These are phyloP conservation scores for Octodon degus DNA, from an alignment of 2,113 vertebrate species.

Conservation along the genomic window DNA sequence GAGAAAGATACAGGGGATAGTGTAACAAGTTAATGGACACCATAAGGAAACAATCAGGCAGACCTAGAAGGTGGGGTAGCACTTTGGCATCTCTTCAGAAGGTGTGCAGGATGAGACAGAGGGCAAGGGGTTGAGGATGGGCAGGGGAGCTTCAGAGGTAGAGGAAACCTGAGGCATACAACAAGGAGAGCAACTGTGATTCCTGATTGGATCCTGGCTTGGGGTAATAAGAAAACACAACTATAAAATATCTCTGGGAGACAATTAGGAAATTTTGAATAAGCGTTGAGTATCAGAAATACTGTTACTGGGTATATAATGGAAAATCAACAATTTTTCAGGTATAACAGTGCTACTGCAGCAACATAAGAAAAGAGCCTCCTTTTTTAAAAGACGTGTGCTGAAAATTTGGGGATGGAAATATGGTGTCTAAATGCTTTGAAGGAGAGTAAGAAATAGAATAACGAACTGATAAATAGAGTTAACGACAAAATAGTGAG, in stretches of 20 bases:
- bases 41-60: neutral
- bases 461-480: neutral
- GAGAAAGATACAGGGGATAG: neutral
- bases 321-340: conserved; percentile 1
- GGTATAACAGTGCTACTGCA: neutral
- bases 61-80: neutral
- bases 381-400: neutral
- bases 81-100: neutral
- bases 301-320: neutral
- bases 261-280: neutral
- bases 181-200: neutral
- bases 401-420: neutral
- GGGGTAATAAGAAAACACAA: neutral
- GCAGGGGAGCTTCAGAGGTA: neutral
- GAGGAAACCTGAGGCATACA: neutral
- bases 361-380: neutral
- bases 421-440: neutral
- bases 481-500: neutral
- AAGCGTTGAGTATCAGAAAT: neutral
- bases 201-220: neutral
- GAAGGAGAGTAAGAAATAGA: neutral
- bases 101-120: neutral
- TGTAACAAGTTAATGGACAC: neutral
- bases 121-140: neutral
- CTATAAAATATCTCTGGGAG: neutral